Evolutionary conservation across 2,113 vertebrate species (phyloP).

Genomic region (Nyctibius bracteatus): DNA sequence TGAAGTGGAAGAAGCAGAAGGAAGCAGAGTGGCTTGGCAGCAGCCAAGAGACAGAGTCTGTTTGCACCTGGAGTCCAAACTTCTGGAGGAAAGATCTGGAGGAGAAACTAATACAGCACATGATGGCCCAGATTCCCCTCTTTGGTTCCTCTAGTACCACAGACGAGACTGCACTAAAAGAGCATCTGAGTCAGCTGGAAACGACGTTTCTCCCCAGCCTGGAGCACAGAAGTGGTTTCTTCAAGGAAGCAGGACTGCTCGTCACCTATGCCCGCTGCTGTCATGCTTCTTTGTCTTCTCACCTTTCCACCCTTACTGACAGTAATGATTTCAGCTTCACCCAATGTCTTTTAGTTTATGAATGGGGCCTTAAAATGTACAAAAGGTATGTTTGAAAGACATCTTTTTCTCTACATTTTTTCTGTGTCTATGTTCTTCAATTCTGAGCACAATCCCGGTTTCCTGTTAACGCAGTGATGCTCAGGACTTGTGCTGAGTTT

Average conservation of each 20-base stretch:
- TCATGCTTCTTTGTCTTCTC: not conserved
- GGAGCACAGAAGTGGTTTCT: not conserved
- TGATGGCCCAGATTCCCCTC: not conserved
- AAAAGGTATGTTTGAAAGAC: conserved; percentile 24
- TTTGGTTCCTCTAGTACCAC: not conserved
- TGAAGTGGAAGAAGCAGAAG: conserved; percentile 30
- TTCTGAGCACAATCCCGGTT: not conserved
- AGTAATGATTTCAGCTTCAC: not conserved
- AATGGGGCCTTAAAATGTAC: conserved; percentile 36
- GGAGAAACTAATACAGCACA: not conserved
- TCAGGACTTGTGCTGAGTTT: not conserved
- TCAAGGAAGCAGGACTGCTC: conserved; percentile 4
- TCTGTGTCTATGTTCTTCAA: not conserved
- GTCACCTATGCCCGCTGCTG: not conserved
- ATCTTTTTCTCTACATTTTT: not conserved
- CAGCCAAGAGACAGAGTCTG: rapidly evolving
- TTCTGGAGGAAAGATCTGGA: conserved; percentile 53
- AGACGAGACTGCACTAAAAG: not conserved
- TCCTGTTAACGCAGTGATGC: not conserved
- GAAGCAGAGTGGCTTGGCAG: not conserved
- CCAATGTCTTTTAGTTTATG: conserved; percentile 42
- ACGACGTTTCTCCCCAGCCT: not conserved
- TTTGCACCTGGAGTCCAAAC: conserved; percentile 7
- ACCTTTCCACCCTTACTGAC: not conserved
- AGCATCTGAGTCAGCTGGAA: conserved; percentile 44